A percentile compares a stretch with the other conserved stretches of the same genome.
These are phyloP conservation scores for Xylocopa sonorina DNA, from an alignment of 1,140 invertebrate species.

Conservation along the genomic window DNA sequence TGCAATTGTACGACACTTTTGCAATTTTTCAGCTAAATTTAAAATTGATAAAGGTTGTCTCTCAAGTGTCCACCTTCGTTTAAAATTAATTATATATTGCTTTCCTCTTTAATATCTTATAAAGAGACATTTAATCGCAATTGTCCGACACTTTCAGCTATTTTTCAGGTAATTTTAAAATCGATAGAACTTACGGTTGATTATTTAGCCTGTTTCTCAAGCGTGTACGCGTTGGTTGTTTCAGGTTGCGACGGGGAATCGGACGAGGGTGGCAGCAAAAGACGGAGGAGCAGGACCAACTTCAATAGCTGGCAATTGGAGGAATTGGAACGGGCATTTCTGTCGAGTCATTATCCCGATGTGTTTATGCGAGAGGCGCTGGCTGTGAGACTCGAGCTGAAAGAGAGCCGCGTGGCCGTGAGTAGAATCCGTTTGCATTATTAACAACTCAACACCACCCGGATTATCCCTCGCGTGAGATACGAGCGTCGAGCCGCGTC, in stretches of 20 bases:
- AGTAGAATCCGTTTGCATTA: constrained; percentile 80
- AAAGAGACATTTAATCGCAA: too few relatives aligned
- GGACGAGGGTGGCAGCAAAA: constrained; percentile 87
- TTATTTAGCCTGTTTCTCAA: too few relatives aligned
- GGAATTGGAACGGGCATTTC: constrained; percentile 97
- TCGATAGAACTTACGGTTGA: too few relatives aligned
- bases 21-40: too few relatives aligned
- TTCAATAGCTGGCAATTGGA: constrained; percentile 99
- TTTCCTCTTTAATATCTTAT: too few relatives aligned
- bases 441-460: constrained; percentile 2
- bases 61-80: too few relatives aligned
- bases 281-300: constrained; percentile 96
- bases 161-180: too few relatives aligned
- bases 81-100: too few relatives aligned
- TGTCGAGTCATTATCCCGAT: constrained; percentile 98
- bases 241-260: constrained; percentile 84
- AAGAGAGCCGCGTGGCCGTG: constrained; percentile 99
- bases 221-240: constrained; percentile 22
- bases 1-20: too few relatives aligned
- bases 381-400: constrained; percentile 96
- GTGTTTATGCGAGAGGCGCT: constrained; percentile 99
- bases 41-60: too few relatives aligned
- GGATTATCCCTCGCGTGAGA: not conserved
- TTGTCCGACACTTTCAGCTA: too few relatives aligned
- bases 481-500: too few relatives aligned